Evolutionary conservation across 2,888 invertebrate species (phyloP).

Genomic region (Acronicta psi): DNA sequence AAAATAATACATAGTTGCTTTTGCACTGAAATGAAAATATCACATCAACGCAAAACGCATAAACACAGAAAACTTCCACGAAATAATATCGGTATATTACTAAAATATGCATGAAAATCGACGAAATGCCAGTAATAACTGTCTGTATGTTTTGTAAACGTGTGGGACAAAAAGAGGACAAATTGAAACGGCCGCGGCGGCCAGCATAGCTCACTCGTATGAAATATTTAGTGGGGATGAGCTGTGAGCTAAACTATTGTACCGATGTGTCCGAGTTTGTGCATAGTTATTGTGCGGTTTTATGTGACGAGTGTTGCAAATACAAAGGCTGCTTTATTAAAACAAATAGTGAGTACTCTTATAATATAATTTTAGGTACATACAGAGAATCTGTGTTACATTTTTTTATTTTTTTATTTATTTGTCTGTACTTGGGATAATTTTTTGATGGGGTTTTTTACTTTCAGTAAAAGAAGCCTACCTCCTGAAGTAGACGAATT

Average conservation of each 20-base stretch:
- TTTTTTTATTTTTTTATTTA: no score
- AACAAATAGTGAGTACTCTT: no score
- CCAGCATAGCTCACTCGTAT: constrained; percentile 19
- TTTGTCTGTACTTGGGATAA: no score
- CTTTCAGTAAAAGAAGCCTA: no score
- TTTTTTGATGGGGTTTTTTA: no score
- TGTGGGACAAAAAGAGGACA: constrained; percentile 7
- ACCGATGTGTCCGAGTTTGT: constrained; percentile 16
- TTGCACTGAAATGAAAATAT: not conserved
- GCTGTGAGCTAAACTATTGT: constrained; percentile 17
- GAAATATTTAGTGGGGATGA: constrained; percentile 33
- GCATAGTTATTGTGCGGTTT: constrained; percentile 25
- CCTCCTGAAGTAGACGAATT: no score
- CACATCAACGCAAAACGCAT: not conserved
- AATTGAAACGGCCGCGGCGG: constrained; percentile 34
- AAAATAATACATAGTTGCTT: no score
- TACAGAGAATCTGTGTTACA: no score
- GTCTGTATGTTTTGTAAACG: not conserved
- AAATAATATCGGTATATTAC: not conserved
- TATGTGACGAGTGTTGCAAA: not conserved
- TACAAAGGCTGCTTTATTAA: not conserved
- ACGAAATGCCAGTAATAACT: constrained; percentile 1
- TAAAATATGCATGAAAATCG: not conserved
- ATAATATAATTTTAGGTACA: no score
- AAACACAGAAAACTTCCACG: not conserved